phyloP scores from a whole-genome alignment of 2,888 invertebrate species.

The Orthosia gothica region DNA sequence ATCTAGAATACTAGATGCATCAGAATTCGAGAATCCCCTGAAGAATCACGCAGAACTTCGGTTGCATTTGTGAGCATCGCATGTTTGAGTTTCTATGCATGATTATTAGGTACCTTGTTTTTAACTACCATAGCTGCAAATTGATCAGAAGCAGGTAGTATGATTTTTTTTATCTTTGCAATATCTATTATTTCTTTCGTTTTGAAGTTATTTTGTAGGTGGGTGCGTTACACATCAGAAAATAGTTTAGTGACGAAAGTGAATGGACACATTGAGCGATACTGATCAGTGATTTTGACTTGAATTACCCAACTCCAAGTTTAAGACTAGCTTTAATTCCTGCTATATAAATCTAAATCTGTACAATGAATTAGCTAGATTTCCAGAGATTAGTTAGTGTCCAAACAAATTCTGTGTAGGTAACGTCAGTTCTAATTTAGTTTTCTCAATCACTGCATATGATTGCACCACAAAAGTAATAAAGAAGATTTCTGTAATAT shows the following conservation, averaged over 20 bases:
- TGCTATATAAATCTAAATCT: too few relatives aligned
- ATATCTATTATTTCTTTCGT: neutral
- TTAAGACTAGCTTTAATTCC: neutral
- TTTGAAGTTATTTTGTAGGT: neutral
- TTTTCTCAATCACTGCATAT: too few relatives aligned
- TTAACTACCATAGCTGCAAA: neutral
- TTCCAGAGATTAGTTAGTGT: too few relatives aligned
- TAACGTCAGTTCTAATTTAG: too few relatives aligned
- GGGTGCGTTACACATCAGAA: neutral
- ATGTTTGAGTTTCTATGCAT: slow-evolving; percentile 3
- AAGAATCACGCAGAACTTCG: slow-evolving; percentile 9
- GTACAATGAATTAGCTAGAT: too few relatives aligned
- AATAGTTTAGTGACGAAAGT: slow-evolving; percentile 9
- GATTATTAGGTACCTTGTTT: neutral
- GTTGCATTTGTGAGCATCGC: slow-evolving; percentile 7
- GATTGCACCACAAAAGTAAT: too few relatives aligned
- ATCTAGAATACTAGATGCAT: neutral
- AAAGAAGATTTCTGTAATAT: too few relatives aligned
- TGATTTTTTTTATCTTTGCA: neutral
- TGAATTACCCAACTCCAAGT: slow-evolving; percentile 1
- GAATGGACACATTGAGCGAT: neutral
- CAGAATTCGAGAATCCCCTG: neutral
- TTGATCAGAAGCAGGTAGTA: neutral
- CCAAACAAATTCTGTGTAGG: too few relatives aligned
- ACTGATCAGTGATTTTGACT: slow-evolving; percentile 11